phyloP scores from a whole-genome alignment of 2,797 vertebrate genomes.

The Tangara arthus region DNA sequence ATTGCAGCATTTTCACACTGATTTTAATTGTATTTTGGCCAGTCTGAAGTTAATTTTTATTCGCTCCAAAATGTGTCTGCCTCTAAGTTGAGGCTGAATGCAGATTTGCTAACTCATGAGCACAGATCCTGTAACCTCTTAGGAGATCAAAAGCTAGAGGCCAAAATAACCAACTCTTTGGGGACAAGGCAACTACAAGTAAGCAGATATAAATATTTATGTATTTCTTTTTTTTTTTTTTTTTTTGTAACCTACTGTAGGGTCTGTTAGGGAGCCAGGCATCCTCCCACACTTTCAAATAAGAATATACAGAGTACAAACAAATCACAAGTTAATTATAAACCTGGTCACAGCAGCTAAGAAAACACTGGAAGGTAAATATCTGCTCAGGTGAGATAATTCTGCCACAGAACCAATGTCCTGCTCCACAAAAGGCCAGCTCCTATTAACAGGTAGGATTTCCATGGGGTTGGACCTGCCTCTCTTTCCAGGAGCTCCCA shows the following conservation, averaged over 20 bases:
- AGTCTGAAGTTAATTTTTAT: background rate
- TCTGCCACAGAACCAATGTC: background rate
- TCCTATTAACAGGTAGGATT: accelerated
- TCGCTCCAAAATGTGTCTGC: background rate
- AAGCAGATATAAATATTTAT: background rate
- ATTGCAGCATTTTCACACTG: background rate
- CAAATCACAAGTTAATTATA: background rate
- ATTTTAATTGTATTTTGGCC: background rate
- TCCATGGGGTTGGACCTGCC: background rate
- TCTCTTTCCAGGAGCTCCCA: conserved; percentile 39
- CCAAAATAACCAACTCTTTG: background rate
- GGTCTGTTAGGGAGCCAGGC: background rate
- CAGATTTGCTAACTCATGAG: background rate
- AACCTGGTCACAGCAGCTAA: background rate
- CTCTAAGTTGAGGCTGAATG: background rate
- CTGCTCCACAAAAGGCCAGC: background rate
- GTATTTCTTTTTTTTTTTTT: background rate
- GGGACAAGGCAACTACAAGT: background rate
- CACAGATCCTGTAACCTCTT: background rate
- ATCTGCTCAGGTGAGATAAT: background rate
- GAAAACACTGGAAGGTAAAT: background rate
- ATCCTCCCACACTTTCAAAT: background rate
- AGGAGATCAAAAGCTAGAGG: background rate
- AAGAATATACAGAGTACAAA: background rate
- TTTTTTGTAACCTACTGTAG: background rate